Percentiles rank a stretch among this genome's conserved stretches.
Conservation (phyloP, 2,797 vertebrate genomes). For the Smutsia gigantea region DNA sequence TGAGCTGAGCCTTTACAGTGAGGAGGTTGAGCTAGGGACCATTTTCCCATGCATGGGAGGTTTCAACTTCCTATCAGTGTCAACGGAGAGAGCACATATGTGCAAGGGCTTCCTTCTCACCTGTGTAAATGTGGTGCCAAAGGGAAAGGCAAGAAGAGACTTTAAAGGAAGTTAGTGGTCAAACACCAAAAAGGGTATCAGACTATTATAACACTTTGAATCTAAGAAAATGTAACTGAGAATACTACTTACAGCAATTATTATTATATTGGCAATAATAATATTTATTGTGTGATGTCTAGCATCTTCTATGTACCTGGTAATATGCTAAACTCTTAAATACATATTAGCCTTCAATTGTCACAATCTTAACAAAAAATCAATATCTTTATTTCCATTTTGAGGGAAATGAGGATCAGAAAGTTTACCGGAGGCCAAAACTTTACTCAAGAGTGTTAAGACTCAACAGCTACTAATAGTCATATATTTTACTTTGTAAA, state of each 20-base stretch:
- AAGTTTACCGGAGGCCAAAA: neutral
- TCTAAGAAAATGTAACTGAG: neutral
- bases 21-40: neutral
- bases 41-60: accelerated
- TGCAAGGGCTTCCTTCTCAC: neutral
- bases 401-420: neutral
- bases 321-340: neutral
- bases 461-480: neutral
- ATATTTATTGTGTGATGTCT: neutral
- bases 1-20: neutral
- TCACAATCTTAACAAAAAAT: neutral
- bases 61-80: neutral
- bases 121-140: neutral
- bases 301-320: neutral
- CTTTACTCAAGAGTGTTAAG: neutral
- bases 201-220: neutral
- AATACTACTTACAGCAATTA: neutral
- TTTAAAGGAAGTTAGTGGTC: neutral
- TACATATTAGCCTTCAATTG: neutral
- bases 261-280: neutral
- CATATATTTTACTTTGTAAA: neutral
- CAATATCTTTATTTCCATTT: neutral
- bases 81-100: neutral
- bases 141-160: neutral
- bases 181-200: neutral